Base-by-base conservation (phyloP, 2,888 invertebrate genomes). In the Netelia melanura region DNA sequence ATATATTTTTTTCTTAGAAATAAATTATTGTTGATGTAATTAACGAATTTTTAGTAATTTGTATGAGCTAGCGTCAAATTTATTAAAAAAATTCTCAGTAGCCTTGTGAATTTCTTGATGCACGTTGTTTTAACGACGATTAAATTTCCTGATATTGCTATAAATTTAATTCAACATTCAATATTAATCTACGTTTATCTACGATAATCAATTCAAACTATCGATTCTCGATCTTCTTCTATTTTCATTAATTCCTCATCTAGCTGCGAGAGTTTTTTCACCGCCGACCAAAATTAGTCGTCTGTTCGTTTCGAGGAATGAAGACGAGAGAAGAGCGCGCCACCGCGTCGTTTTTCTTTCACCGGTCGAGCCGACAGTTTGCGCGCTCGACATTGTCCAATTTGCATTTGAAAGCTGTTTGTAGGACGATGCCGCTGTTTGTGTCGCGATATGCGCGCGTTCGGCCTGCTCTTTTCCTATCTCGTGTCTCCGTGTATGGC, bases 371-470 rank as follows among this genome's bases (percentile, higher is more conserved):
- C 87, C 56, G 79, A 78, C 83, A 75, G 87, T 67, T 72, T 77
- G 79, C 75, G 87, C 82, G 74, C 81, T n/a, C 81, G 70, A 78
- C 84, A 71, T 68, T 76, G 76, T 76, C 74, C 68, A 83, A 87
- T 87, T 87, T 87, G 87, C 87, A 87, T 87, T 87, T 87, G 86
- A 87, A 87, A 87, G 87, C 76, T 71, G 65, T 76, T 65, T 76
- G 76, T 71, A 67, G 70, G 70, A 52, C 79, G 64, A 75, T 79
- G 72, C 77, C 65, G 75, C 71, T 67, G 72, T 54, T 75, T 11
- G 74, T n/a, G n/a, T 54, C n/a, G 54, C 30, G 48, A 25, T 74
- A 61, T 67, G 54, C 70, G 75, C 62, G 65, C 58, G 64, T 78
- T 75, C 43, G 58, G 68, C 61, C 62, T 25, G 61, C 64, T 81